A percentile compares a stretch with the other conserved stretches of the same genome.
These are phyloP conservation scores for Synergus laeviventris DNA, from an alignment of 2,888 invertebrate species.

Conservation along the genomic window DNA sequence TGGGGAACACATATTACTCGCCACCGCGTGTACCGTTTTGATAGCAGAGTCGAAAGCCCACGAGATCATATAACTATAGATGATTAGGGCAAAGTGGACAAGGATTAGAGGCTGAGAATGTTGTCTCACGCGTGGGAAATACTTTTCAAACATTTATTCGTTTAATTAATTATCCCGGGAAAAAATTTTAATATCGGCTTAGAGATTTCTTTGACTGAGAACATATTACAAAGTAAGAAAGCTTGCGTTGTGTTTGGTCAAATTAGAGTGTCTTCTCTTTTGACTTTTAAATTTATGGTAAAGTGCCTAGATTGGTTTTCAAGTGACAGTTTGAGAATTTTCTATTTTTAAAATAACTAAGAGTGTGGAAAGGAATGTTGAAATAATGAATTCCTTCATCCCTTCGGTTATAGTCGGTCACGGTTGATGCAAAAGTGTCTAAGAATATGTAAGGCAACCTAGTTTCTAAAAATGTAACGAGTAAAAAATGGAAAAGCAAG, in stretches of 20 bases:
- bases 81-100: constrained; percentile 23
- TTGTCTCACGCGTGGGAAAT: constrained; percentile 44
- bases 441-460: neutral
- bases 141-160: too few species aligned
- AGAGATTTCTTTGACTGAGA: neutral
- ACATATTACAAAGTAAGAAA: too few species aligned
- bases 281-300: neutral
- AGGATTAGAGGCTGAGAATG: neutral
- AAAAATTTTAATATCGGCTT: too few species aligned
- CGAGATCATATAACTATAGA: too few species aligned
- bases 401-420: neutral
- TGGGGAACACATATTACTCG: constrained; percentile 8
- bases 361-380: neutral
- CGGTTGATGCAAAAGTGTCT: neutral
- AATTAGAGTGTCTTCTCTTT: too few species aligned
- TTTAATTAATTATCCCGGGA: too few species aligned
- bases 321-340: neutral
- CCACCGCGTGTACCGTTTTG: neutral
- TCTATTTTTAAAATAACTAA: neutral
- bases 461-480: neutral
- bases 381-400: neutral
- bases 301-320: neutral
- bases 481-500: neutral
- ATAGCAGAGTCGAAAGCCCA: too few species aligned
- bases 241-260: too few species aligned